Base-by-base conservation (phyloP, 2,113 vertebrate species). In the Elephas maximus region DNA sequence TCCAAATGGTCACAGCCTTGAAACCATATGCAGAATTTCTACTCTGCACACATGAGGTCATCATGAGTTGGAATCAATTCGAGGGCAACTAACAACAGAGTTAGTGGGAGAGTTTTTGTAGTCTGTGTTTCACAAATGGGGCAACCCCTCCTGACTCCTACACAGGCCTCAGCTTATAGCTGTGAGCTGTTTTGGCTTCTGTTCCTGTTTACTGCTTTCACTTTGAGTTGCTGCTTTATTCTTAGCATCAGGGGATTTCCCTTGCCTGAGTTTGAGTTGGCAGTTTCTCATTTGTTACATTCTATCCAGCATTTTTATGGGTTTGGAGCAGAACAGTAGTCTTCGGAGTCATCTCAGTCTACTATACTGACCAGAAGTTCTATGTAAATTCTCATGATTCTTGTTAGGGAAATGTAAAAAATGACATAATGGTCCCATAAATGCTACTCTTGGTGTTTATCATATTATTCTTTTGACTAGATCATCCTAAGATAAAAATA, bases 221-320 rank as follows among this genome's bases (percentile, higher is more conserved):
- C 17, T 93, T 81, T 77, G 78, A 91, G 73, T 89, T 96, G 53
- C 17, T 94, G n/a, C 86, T 92, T 77, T 94, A 94, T 91, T 95
- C 78, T 85, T 93, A 78, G 74, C 93, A 28, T 9, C 24, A 78
- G 28, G 14, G 63, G 71, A 48, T 93, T 93, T 97, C 81, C 69
- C 45, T 65, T 82, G 69, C 45, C 63, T 82, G 69, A 57, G 51
- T 93, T 62, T 83, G 69, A 92, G 26, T 90, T 90, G 74, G 83
- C 45, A 23, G 0, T 93, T 48, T 94, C 85, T 94, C n/a, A n/a
- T 82, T 71, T 37, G 12, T 71, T 80, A 23, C 8, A 62, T 84
- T 91, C 82, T 91, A 88, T 94, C 65, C 57, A 74, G 3, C 78
- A 62, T 82, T 88, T 92, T 65, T 17, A 2, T 94, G 41, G 26